Conservation (phyloP, 2,888 invertebrate species). For the Philopedon plagiatum region DNA sequence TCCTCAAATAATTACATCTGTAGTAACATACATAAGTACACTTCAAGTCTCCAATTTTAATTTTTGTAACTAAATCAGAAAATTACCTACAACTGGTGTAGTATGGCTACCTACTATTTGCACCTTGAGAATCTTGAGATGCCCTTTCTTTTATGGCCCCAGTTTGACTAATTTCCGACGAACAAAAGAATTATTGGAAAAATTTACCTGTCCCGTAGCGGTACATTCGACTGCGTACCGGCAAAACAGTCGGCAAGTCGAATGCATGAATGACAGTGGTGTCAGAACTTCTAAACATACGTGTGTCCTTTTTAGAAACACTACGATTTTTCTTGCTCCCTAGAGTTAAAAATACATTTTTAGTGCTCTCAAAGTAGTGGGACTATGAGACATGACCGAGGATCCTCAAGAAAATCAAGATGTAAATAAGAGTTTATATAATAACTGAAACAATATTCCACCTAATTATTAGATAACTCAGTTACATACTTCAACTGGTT, state of each 20-base stretch:
- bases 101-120: no score
- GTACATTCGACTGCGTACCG: conserved; percentile 51
- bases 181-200: conserved; percentile 24
- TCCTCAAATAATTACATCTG: no score
- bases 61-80: no score
- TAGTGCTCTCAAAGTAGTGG: no score
- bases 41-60: no score
- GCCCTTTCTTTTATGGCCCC: background rate
- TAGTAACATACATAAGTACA: no score
- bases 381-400: conserved; percentile 72
- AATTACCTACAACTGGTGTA: no score
- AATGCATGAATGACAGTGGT: conserved; percentile 63
- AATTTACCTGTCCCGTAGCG: conserved; percentile 35
- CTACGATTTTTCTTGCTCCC: conserved; percentile 45
- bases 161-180: background rate
- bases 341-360: no score
- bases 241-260: conserved; percentile 58
- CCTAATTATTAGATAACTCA: no score
- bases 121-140: background rate
- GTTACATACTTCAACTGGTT: no score
- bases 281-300: conserved; percentile 65
- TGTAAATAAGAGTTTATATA: no score
- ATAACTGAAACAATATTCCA: no score
- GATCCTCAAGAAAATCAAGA: conserved; percentile 72
- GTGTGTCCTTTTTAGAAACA: conserved; percentile 64